phyloP scores from a whole-genome alignment of 2,113 vertebrate species.

The Chloebia gouldiae region DNA sequence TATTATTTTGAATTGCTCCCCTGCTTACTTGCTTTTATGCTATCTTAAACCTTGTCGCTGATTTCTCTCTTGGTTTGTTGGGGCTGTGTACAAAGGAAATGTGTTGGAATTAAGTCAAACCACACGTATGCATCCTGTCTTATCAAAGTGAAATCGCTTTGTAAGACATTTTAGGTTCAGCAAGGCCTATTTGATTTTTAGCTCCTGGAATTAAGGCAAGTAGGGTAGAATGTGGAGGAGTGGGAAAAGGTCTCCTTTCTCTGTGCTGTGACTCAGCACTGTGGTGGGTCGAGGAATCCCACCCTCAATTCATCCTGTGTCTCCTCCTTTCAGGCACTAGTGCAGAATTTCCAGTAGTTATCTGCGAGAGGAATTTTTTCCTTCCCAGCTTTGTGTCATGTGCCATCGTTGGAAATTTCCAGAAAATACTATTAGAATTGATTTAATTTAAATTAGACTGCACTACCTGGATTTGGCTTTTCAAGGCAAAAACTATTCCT shows the following conservation, averaged over 20 bases:
- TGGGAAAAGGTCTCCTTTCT: neutral
- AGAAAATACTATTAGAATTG: neutral
- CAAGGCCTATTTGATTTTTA: neutral
- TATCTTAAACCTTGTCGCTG: neutral
- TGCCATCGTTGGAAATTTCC: neutral
- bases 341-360: neutral
- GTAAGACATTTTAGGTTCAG: neutral
- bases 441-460: neutral
- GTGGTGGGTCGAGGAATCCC: neutral
- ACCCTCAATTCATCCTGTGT: neutral
- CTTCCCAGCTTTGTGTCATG: neutral
- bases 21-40: neutral
- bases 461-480: neutral
- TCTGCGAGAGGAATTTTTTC: neutral
- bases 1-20: neutral
- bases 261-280: neutral
- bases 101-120: slow-evolving; percentile 13
- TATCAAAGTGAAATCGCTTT: neutral
- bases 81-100: neutral
- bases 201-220: neutral
- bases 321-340: neutral
- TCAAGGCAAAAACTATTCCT: neutral
- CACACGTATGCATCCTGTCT: neutral
- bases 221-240: neutral
- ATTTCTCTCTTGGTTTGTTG: neutral